Conservation (phyloP, 2,888 invertebrate genomes). For the Silvanus unidentatus region DNA sequence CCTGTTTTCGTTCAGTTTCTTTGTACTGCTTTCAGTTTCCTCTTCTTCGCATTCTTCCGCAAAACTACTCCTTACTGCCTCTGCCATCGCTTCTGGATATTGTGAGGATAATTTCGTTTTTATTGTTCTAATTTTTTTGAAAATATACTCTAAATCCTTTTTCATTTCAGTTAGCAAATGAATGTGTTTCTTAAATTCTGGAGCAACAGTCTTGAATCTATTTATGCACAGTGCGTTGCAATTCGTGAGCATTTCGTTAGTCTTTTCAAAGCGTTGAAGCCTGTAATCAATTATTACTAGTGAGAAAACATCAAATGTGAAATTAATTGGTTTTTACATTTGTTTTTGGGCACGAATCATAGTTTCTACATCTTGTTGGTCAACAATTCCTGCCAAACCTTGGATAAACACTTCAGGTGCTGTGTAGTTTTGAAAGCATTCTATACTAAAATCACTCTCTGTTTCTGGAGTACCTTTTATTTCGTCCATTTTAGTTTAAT, state of each 20-base stretch:
- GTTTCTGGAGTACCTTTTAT: slow-evolving; percentile 58
- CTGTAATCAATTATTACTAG: slow-evolving; percentile 48
- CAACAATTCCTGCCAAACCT: slow-evolving; percentile 83
- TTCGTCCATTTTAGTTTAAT: slow-evolving; percentile 31
- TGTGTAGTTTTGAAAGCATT: slow-evolving; percentile 84
- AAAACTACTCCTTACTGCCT: slow-evolving; percentile 47
- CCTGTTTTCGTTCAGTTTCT: slow-evolving; percentile 7
- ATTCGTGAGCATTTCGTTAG: slow-evolving; percentile 97
- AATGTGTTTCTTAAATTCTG: slow-evolving; percentile 88
- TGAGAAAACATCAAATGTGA: too few relatives aligned
- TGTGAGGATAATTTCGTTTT: slow-evolving; percentile 70
- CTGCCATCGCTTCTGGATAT: slow-evolving; percentile 62
- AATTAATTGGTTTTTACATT: slow-evolving; percentile 56
- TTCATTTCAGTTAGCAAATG: slow-evolving; percentile 84
- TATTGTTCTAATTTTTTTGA: slow-evolving; percentile 80
- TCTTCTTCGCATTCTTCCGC: slow-evolving; percentile 44
- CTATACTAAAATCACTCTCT: slow-evolving; percentile 69
- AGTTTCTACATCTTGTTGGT: slow-evolving; percentile 83
- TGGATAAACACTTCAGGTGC: slow-evolving; percentile 92
- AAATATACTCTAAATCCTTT: slow-evolving; percentile 90
- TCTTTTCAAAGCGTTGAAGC: slow-evolving; percentile 95
- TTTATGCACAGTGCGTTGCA: slow-evolving; percentile 91
- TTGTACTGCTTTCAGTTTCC: slow-evolving; percentile 5
- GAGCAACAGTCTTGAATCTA: slow-evolving; percentile 75
- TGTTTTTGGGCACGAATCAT: slow-evolving; percentile 89